Base-by-base conservation (phyloP, 2,113 vertebrate species). In the Columba janthina region DNA sequence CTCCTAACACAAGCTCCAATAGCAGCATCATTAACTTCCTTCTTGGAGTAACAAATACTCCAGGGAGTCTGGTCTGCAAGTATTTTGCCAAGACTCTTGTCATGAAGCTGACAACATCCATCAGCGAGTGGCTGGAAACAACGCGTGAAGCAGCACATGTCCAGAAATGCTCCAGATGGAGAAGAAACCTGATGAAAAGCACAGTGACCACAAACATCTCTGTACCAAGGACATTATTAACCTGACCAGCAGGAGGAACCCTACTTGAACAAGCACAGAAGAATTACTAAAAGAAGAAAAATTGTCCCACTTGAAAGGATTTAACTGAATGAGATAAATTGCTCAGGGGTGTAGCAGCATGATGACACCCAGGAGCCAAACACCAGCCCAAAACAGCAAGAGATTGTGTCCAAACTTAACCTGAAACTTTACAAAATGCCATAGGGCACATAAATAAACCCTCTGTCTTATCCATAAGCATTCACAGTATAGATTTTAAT, bases 61-160 rank as follows among this genome's bases (percentile, higher is more conserved):
- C 71, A 66, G 74, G 56, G 87, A 89, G 28, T 89, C 88, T 48
- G 71, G 62, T 72, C 85, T 88, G 78, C 91, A 93, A 89, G 85
- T 93, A 76, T 91, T 89, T 94, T 91, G 87, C 93, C 85, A 87
- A 82, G 91, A 16, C 57, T 84, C 83, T 70, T 94, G 94, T 87
- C 80, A 40, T 31, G 69, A 86, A 92, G 86, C 69, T 94, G 95
- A 95, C 92, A 93, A 60, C 76, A 81, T 84, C 92, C 89, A 84
- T 81, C 86, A 88, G 64, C 3, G 1, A 54, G 73, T 3, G 9
- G 69, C 69, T 94, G 95, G 84, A 67, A 90, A 66, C n/a, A 57
- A 51, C 3, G 12, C 14, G 12, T 51, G 51, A 71, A 57, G 83
- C 91, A 90, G 56, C 38, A n/a, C 2, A 25, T 2, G 0, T 84